Evolutionary conservation across 2,888 invertebrate species (phyloP).

Genomic region (Polymixis lichenea): DNA sequence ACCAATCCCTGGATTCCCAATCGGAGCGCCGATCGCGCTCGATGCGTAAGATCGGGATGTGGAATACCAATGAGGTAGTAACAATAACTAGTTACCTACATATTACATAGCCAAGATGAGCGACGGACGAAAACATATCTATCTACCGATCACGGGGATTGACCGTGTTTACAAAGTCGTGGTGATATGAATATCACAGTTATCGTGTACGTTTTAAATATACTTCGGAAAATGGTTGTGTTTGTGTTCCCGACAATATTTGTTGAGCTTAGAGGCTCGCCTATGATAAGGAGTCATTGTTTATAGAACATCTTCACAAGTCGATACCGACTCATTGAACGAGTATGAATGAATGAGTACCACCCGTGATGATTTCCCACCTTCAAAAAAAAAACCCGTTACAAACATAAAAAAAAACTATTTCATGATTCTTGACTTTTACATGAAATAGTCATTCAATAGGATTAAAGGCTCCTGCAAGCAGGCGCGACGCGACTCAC

Average conservation of each 20-base stretch:
- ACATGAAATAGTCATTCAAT: too few relatives aligned
- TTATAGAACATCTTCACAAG: constrained; percentile 43
- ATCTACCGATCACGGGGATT: constrained; percentile 25
- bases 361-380: too few relatives aligned
- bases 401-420: too few relatives aligned
- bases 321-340: constrained; percentile 22
- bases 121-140: constrained; percentile 1
- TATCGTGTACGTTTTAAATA: constrained; percentile 34
- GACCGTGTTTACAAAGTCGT: constrained; percentile 13
- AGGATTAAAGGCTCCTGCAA: too few relatives aligned
- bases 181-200: constrained; percentile 22
- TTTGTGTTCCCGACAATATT: constrained; percentile 18
- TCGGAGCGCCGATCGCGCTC: too few relatives aligned
- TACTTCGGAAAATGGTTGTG: constrained; percentile 28
- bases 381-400: too few relatives aligned
- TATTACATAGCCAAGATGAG: constrained; percentile 4
- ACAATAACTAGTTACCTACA: background rate
- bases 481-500: too few relatives aligned
- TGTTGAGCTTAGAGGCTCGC: constrained; percentile 28
- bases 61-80: background rate
- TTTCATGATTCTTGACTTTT: too few relatives aligned
- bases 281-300: constrained; percentile 45
- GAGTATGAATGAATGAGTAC: constrained; percentile 46
- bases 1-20: too few relatives aligned
- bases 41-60: too few relatives aligned